Evolutionary conservation across 2,113 vertebrate genomes (phyloP).

Genomic region (Stegostoma tigrinum): DNA sequence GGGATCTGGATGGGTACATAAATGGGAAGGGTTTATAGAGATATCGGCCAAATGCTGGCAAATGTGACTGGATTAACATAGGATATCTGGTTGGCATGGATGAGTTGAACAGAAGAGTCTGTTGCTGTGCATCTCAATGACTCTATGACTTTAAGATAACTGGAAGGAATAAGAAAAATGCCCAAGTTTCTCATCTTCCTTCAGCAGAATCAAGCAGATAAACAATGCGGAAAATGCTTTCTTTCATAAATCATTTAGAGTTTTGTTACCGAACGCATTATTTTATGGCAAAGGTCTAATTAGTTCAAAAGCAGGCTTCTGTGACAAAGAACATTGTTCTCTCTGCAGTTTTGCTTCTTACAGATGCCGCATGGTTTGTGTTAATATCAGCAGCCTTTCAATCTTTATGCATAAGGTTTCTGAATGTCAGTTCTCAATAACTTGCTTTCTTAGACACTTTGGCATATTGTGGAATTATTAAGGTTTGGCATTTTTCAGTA

Average conservation of each 20-base stretch:
- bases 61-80: too few species aligned
- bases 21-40: too few species aligned
- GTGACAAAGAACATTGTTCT: background rate
- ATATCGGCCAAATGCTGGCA: too few species aligned
- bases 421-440: background rate
- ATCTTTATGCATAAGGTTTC: background rate
- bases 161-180: background rate
- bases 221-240: background rate
- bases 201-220: background rate
- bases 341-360: background rate
- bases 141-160: background rate
- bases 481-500: background rate
- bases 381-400: background rate
- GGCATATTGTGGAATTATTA: too few species aligned
- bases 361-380: background rate
- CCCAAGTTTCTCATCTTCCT: background rate
- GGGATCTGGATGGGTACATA: too few species aligned
- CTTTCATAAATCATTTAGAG: constrained; percentile 2
- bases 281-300: constrained; percentile 10
- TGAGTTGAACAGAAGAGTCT: too few species aligned
- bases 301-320: constrained; percentile 6
- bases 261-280: background rate
- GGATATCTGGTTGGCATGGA: too few species aligned
- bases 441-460: background rate
- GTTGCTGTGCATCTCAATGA: too few species aligned